phyloP scores from a whole-genome alignment of 2,797 vertebrate species.

The Myotis pilosus region DNA sequence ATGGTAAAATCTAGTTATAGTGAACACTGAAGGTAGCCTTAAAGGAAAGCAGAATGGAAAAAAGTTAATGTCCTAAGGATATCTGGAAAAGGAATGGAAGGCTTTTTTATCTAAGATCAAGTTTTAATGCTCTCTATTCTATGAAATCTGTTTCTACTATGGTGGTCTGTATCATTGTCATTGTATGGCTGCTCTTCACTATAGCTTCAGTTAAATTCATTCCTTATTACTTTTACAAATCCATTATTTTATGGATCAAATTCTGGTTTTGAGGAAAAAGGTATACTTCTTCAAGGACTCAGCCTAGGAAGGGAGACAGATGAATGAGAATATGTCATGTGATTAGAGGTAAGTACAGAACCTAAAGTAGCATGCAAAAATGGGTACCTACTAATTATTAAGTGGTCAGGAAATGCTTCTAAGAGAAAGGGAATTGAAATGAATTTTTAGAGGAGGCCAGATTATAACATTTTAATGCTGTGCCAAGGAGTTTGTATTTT shows the following conservation, averaged over 20 bases:
- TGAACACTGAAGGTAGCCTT: not conserved
- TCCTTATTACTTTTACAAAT: not conserved
- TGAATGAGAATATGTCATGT: not conserved
- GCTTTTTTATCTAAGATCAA: not conserved
- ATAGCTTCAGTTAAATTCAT: not conserved
- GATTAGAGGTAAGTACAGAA: not conserved
- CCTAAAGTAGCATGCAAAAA: not conserved
- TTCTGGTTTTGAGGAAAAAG: not conserved
- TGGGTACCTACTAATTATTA: not conserved
- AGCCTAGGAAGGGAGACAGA: not conserved
- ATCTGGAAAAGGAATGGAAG: not conserved
- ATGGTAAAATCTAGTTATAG: not conserved
- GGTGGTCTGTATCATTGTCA: not conserved
- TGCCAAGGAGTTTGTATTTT: slow-evolving; percentile 10
- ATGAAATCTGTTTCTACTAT: not conserved
- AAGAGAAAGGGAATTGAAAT: not conserved
- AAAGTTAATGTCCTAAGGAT: not conserved
- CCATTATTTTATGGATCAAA: not conserved
- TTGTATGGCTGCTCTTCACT: not conserved
- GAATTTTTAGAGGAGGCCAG: not conserved
- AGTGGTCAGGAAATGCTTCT: not conserved
- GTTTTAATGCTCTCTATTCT: not conserved
- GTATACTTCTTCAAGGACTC: not conserved
- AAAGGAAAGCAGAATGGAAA: not conserved
- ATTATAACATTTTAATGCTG: not conserved